These are phyloP conservation scores for Dasyurus viverrinus DNA, from an alignment of 2,113 vertebrate genomes.

Conservation along the genomic window DNA sequence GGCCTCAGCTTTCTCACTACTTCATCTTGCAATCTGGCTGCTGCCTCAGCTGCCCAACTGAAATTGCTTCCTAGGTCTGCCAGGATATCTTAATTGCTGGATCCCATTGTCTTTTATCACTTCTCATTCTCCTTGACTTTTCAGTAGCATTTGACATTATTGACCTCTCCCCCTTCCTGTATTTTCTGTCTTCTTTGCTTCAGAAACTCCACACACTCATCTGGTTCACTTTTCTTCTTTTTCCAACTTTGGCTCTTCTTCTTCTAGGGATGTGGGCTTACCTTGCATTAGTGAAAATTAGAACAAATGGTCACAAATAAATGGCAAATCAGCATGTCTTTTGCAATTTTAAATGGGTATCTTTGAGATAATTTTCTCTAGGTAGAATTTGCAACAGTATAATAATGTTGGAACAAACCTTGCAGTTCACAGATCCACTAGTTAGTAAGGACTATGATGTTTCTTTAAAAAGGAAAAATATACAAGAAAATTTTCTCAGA, in stretches of 20 bases:
- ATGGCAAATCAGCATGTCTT: conserved; percentile 19
- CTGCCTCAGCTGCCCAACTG: not conserved
- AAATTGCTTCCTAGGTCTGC: not conserved
- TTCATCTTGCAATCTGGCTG: not conserved
- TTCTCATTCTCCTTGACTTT: not conserved
- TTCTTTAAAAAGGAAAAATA: not conserved
- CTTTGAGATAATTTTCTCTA: not conserved
- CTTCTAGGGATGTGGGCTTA: not conserved
- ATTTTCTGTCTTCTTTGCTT: not conserved
- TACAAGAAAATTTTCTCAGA: conserved; percentile 6
- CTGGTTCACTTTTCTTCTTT: not conserved
- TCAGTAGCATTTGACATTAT: not conserved
- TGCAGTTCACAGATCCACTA: conserved; percentile 4
- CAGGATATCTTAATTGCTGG: not conserved
- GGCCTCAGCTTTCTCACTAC: not conserved
- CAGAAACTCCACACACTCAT: not conserved
- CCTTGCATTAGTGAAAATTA: not conserved
- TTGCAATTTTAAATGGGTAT: conserved; percentile 1
- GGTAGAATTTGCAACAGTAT: not conserved
- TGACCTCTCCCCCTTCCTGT: not conserved
- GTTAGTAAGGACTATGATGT: not conserved
- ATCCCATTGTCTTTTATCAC: not conserved
- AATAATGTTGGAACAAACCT: not conserved
- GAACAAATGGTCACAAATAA: conserved; percentile 4
- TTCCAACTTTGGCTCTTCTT: not conserved